A percentile compares a stretch with the other conserved stretches of the same genome.
Conservation (phyloP, 2,113 vertebrate species). For the Microtus richardsoni region DNA sequence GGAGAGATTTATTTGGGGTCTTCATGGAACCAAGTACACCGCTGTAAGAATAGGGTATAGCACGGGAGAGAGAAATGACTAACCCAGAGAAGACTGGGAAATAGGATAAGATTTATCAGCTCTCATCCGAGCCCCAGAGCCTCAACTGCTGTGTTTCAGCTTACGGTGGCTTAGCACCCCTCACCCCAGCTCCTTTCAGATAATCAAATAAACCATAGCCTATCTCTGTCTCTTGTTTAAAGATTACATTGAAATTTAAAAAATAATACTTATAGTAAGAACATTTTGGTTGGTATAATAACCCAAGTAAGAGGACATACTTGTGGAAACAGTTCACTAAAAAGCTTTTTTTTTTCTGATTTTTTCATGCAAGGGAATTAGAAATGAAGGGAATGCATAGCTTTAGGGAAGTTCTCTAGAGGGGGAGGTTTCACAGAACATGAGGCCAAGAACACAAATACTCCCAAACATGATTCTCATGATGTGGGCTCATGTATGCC, state of each 20-base stretch:
- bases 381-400: constrained; percentile 60
- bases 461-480: constrained; percentile 19
- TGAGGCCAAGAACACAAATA: constrained; percentile 61
- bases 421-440: constrained; percentile 67
- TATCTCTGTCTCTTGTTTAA: not conserved
- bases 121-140: not conserved
- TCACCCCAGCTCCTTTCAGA: not conserved
- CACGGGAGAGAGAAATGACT: not conserved
- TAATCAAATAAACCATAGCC: not conserved
- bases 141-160: not conserved
- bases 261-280: constrained; percentile 1
- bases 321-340: constrained; percentile 55
- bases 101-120: not conserved
- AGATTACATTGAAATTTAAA: not conserved
- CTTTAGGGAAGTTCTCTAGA: constrained; percentile 48
- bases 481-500: constrained; percentile 28
- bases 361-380: constrained; percentile 39
- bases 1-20: not conserved
- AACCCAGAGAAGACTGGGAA: not conserved
- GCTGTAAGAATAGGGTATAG: too few species aligned
- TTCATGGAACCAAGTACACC: too few species aligned
- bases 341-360: constrained; percentile 6
- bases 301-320: not conserved
- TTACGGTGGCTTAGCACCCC: not conserved
- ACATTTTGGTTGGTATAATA: constrained; percentile 20